Percentiles rank a stretch among this genome's conserved stretches.
Evolutionary conservation across 2,113 vertebrate genomes (phyloP).

Genomic region (Alligator mississippiensis): DNA sequence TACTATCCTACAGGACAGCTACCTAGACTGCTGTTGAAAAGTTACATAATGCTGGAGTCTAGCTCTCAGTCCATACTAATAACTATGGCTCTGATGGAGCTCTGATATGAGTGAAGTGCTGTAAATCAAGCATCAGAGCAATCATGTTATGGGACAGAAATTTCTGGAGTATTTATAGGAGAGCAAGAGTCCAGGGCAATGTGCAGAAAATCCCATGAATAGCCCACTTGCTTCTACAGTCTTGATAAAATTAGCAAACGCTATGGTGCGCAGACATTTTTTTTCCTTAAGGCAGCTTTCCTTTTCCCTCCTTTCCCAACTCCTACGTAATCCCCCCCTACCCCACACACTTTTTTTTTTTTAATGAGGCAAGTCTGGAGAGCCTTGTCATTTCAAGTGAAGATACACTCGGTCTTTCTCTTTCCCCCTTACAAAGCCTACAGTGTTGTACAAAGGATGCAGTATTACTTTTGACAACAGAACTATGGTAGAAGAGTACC

Average conservation of each 20-base stretch:
- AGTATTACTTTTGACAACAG: slow-evolving; percentile 75
- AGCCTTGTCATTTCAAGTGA: slow-evolving; percentile 68
- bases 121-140: slow-evolving; percentile 27
- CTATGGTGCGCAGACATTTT: slow-evolving; percentile 65
- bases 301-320: slow-evolving; percentile 64
- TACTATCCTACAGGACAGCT: neutral
- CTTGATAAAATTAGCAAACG: slow-evolving; percentile 47
- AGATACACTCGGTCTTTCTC: slow-evolving; percentile 21
- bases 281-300: slow-evolving; percentile 72
- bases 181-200: slow-evolving; percentile 42
- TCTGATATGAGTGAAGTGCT: slow-evolving; percentile 40
- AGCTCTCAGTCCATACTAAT: neutral
- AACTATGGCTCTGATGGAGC: neutral
- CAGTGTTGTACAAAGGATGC: slow-evolving; percentile 70
- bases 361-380: slow-evolving; percentile 66
- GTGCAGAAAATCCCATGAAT: slow-evolving; percentile 59
- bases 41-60: slow-evolving; percentile 18
- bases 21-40: slow-evolving; percentile 34
- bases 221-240: slow-evolving; percentile 59
- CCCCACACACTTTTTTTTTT: slow-evolving; percentile 16
- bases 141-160: slow-evolving; percentile 2
- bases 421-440: slow-evolving; percentile 50
- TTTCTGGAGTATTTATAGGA: slow-evolving; percentile 41
- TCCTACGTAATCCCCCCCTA: neutral
- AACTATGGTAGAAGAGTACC: slow-evolving; percentile 65